phyloP scores from a whole-genome alignment of 2,888 invertebrate genomes.

The Sarcophaga subvicina region DNA sequence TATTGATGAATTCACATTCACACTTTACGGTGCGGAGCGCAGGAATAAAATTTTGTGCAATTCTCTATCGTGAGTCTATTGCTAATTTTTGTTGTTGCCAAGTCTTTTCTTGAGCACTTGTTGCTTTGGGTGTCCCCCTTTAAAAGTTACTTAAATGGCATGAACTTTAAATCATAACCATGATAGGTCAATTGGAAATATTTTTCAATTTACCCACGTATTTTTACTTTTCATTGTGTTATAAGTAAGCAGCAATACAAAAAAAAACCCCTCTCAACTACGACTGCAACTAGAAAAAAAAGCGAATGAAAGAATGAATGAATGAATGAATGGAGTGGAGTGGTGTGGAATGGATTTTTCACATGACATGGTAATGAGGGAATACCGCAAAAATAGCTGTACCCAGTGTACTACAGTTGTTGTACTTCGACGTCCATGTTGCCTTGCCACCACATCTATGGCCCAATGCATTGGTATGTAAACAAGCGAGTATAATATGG shows the following conservation, averaged over 20 bases:
- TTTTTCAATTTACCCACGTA: constrained; percentile 16
- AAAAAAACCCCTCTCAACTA: constrained; percentile 16
- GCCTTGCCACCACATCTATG: constrained; percentile 17
- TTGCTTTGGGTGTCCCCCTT: too few relatives aligned
- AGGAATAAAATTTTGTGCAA: too few relatives aligned
- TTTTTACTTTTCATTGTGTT: constrained; percentile 1
- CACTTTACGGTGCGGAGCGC: too few relatives aligned
- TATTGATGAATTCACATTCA: too few relatives aligned
- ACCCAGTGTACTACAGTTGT: constrained; percentile 48
- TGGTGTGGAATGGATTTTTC: constrained; percentile 51
- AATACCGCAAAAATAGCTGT: constrained; percentile 65
- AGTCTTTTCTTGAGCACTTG: too few relatives aligned
- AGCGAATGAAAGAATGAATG: constrained; percentile 25
- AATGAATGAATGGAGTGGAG: background rate
- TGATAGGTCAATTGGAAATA: background rate
- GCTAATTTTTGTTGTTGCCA: too few relatives aligned
- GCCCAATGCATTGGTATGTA: constrained; percentile 33
- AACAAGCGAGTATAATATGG: constrained; percentile 17
- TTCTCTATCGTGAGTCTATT: too few relatives aligned
- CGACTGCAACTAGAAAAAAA: constrained; percentile 30
- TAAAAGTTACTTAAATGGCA: too few relatives aligned
- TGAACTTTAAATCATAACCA: too few relatives aligned
- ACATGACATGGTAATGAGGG: constrained; percentile 67
- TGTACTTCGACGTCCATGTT: background rate
- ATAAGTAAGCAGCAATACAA: background rate